phyloP scores from a whole-genome alignment of 23 tunicate genomes.

The Phallusia fumigata region DNA sequence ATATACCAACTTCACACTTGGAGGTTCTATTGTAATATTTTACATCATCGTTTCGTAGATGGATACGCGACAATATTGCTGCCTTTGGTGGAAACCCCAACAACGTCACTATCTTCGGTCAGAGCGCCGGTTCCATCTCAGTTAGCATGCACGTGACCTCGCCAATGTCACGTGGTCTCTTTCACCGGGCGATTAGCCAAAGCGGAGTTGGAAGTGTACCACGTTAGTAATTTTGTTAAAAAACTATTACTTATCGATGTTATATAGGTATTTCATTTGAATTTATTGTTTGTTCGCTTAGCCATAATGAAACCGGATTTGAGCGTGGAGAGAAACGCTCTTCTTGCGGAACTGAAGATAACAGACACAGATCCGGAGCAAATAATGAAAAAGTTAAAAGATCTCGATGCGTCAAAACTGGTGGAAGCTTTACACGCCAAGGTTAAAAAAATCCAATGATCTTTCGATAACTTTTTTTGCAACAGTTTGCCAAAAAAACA shows the following conservation, averaged over 20 bases:
- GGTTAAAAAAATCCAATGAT: background rate
- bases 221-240: conserved; percentile 14
- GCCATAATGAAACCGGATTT: background rate
- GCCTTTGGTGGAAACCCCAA: conserved; percentile 51
- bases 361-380: conserved; percentile 9
- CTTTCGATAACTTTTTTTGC: background rate
- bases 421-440: background rate
- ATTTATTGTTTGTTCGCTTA: background rate
- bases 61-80: conserved; percentile 40
- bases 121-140: conserved; percentile 45
- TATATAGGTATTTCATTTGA: background rate
- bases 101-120: conserved; percentile 55
- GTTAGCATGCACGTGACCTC: conserved; percentile 27
- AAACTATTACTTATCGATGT: background rate
- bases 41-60: conserved; percentile 22
- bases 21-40: too few relatives aligned
- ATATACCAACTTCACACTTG: too few relatives aligned
- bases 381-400: background rate
- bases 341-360: background rate
- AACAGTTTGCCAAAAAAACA: too few relatives aligned
- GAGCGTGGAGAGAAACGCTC: background rate
- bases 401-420: background rate
- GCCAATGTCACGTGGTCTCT: conserved; percentile 43
- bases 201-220: conserved; percentile 29
- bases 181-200: conserved; percentile 37